Conservation (phyloP, 23 tunicate species). For the Phallusia fumigata region DNA sequence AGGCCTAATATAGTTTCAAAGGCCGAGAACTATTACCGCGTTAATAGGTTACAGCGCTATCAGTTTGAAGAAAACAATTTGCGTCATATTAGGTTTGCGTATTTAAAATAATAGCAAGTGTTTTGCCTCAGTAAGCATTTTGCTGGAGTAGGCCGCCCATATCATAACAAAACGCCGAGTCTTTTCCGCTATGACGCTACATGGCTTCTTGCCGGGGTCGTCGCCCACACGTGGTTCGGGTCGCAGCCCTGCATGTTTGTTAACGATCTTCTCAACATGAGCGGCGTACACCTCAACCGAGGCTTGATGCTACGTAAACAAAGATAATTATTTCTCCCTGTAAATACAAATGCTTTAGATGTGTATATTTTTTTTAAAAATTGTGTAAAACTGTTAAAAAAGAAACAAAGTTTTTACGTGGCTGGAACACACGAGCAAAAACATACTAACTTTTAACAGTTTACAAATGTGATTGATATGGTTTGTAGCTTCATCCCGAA, state of each 20-base stretch:
- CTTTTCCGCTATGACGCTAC: conserved; percentile 31
- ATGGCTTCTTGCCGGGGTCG: background rate
- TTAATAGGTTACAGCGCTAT: no score
- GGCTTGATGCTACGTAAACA: conserved; percentile 35
- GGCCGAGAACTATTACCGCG: no score
- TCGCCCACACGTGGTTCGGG: conserved; percentile 22
- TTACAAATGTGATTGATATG: conserved; percentile 40
- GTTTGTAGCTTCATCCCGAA: conserved; percentile 15
- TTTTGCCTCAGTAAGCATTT: conserved; percentile 81
- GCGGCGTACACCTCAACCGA: conserved; percentile 52
- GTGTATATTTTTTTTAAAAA: no score
- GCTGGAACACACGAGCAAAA: no score
- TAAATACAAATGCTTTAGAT: no score
- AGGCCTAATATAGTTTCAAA: no score
- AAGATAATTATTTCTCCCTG: no score
- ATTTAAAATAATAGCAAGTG: background rate
- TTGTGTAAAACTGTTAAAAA: no score
- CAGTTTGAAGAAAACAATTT: no score
- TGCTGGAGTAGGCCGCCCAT: conserved; percentile 87
- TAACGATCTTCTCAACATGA: conserved; percentile 34
- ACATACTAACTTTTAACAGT: conserved; percentile 43
- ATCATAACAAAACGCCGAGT: conserved; percentile 79
- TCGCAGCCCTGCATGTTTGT: conserved; percentile 47
- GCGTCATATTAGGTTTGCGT: no score
- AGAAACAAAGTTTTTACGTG: no score